phyloP scores from a whole-genome alignment of 2,888 invertebrate genomes.

The Pammene aurita region DNA sequence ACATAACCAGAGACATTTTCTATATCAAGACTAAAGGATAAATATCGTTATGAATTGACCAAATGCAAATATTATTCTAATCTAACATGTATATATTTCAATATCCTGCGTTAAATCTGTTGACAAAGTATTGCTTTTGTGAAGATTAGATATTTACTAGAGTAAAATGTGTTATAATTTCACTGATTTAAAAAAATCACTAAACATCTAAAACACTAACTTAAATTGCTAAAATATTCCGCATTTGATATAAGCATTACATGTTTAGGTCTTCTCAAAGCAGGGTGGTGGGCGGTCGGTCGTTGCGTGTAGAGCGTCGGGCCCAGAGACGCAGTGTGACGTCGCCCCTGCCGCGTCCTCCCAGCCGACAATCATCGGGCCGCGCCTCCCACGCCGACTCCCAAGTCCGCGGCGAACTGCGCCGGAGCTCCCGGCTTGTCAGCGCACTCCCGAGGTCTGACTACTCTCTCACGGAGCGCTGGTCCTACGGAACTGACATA shows the following conservation, averaged over 20 bases:
- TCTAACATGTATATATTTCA: too few species aligned
- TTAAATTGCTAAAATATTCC: too few species aligned
- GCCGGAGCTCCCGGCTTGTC: slow-evolving; percentile 80
- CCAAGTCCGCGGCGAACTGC: slow-evolving; percentile 64
- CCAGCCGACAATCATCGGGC: slow-evolving; percentile 64
- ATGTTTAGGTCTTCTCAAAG: slow-evolving; percentile 80
- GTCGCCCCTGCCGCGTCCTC: slow-evolving; percentile 70
- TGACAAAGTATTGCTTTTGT: too few species aligned
- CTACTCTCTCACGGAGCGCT: slow-evolving; percentile 83
- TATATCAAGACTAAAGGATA: too few species aligned
- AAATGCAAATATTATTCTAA: too few species aligned
- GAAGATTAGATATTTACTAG: too few species aligned
- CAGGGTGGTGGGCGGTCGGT: slow-evolving; percentile 84
- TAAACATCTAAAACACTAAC: too few species aligned
- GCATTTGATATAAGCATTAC: slow-evolving; percentile 32
- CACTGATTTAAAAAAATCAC: too few species aligned
- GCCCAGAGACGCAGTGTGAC: slow-evolving; percentile 66
- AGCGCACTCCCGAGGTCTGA: slow-evolving; percentile 75
- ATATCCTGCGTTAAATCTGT: too few species aligned
- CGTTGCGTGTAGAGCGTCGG: slow-evolving; percentile 79
- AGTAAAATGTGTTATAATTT: too few species aligned
- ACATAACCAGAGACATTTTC: too few species aligned
- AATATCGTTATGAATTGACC: too few species aligned
- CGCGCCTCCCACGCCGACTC: slow-evolving; percentile 72
- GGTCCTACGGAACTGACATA: slow-evolving; percentile 82